phyloP scores from a whole-genome alignment of 2,113 vertebrate genomes.

The Zapornia atra region DNA sequence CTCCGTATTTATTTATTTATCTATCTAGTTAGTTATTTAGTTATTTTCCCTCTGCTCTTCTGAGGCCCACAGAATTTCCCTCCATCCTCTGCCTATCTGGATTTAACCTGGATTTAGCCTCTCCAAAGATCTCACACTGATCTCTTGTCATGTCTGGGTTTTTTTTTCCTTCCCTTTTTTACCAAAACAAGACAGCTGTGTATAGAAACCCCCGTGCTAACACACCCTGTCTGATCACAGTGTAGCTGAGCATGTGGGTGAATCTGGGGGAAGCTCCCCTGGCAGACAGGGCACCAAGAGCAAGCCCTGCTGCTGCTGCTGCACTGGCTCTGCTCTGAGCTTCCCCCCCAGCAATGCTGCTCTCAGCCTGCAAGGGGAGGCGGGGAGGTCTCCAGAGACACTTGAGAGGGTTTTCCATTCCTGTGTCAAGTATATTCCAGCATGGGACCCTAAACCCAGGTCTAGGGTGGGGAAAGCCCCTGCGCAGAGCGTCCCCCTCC shows the following conservation, averaged over 20 bases:
- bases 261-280: not conserved
- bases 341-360: not conserved
- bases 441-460: not conserved
- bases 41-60: not conserved
- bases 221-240: fast-evolving
- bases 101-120: not conserved
- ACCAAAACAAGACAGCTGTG: not conserved
- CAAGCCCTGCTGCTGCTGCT: not conserved
- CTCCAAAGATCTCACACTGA: not conserved
- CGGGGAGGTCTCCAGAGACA: not conserved
- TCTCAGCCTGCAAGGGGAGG: not conserved
- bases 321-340: not conserved
- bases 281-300: fast-evolving
- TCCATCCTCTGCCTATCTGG: not conserved
- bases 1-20: not conserved
- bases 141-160: too few relatives aligned
- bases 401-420: not conserved
- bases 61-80: not conserved
- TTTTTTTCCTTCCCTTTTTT: not conserved
- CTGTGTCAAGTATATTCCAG: not conserved
- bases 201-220: not conserved
- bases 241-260: fast-evolving
- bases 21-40: too few relatives aligned
- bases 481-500: not conserved
- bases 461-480: not conserved